These are phyloP conservation scores for Promerops cafer DNA, from an alignment of 2,113 vertebrate species.

Conservation along the genomic window DNA sequence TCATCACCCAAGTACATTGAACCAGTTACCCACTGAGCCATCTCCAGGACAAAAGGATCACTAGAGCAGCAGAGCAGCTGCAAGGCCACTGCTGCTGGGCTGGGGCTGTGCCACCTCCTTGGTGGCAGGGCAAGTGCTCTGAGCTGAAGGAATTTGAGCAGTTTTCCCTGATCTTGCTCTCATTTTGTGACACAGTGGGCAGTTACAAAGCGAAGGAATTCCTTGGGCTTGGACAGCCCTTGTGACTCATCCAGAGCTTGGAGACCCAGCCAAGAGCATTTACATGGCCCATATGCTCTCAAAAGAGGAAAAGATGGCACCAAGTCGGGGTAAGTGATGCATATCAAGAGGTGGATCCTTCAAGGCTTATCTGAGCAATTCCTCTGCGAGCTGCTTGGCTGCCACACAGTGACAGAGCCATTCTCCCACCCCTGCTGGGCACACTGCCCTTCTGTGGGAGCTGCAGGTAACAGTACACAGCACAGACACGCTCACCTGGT, in stretches of 20 bases:
- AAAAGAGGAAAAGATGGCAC: neutral
- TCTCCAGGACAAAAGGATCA: neutral
- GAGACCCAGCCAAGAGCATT: neutral
- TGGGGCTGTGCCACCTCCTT: neutral
- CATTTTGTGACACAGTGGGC: neutral
- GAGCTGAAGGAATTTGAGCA: neutral
- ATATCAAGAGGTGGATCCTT: neutral
- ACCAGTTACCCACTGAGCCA: neutral
- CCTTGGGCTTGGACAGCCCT: neutral
- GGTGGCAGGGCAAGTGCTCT: neutral
- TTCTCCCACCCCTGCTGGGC: neutral
- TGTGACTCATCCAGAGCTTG: neutral
- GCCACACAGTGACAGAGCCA: neutral
- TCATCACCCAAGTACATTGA: neutral
- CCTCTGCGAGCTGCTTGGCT: neutral
- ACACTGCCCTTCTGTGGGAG: neutral
- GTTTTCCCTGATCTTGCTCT: neutral
- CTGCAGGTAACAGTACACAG: neutral
- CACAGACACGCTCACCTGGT: slow-evolving; percentile 76
- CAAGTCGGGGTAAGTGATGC: neutral
- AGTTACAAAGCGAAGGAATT: neutral
- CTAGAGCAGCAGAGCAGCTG: neutral
- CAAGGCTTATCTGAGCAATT: neutral
- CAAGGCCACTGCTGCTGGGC: neutral
- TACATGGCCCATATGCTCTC: neutral